A percentile compares a stretch with the other conserved stretches of the same genome.
These are phyloP conservation scores for Callosobruchus maculatus DNA, from an alignment of 2,888 invertebrate genomes.

Conservation along the genomic window DNA sequence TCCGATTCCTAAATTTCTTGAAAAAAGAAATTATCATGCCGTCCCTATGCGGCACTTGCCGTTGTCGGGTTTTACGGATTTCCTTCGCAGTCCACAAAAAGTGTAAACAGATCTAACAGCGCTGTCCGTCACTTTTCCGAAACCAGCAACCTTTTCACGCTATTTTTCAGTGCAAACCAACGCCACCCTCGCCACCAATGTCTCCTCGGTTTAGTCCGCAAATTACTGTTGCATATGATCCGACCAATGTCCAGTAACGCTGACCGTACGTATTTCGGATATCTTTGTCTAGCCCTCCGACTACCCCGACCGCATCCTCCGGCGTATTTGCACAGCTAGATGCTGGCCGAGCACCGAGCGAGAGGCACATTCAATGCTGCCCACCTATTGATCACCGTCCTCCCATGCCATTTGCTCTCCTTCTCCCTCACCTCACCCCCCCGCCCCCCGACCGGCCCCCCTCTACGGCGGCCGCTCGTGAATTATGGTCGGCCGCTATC, in stretches of 20 bases:
- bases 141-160: too few species aligned
- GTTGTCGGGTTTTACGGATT: too few species aligned
- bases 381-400: constrained; percentile 48
- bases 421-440: constrained; percentile 14
- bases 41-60: too few species aligned
- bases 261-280: not conserved
- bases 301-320: not conserved
- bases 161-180: too few species aligned
- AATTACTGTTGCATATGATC: not conserved
- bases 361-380: constrained; percentile 40
- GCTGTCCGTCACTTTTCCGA: too few species aligned
- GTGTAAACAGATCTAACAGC: too few species aligned
- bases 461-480: constrained; percentile 26
- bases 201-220: not conserved
- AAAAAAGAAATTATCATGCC: too few species aligned
- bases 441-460: too few species aligned
- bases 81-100: too few species aligned
- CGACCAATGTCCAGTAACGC: not conserved
- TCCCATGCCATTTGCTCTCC: constrained; percentile 42
- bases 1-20: too few species aligned
- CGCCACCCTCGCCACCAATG: not conserved
- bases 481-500: constrained; percentile 52
- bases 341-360: constrained; percentile 7
- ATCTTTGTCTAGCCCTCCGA: not conserved
- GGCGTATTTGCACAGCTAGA: not conserved